Evolutionary conservation across 2,888 invertebrate genomes (phyloP).

Genomic region (Acronicta aceris): DNA sequence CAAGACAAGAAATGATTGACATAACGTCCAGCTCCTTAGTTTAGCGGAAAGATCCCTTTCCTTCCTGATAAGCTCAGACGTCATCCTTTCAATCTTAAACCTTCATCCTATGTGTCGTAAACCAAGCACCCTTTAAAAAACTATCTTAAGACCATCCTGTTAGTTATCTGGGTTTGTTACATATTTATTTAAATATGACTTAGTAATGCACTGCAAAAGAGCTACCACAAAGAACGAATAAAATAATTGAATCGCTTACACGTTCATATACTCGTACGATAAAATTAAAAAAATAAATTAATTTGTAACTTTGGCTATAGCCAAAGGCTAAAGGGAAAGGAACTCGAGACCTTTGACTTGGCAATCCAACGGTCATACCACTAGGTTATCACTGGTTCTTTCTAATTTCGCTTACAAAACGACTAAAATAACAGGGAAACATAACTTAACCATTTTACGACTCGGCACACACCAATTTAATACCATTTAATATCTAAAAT

Average conservation of each 20-base stretch:
- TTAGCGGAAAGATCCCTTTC: conserved; percentile 2
- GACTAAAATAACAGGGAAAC: too few relatives aligned
- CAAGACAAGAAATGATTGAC: conserved; percentile 12
- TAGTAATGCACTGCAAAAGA: too few relatives aligned
- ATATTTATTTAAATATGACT: background rate
- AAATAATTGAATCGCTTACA: too few relatives aligned
- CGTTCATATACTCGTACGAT: too few relatives aligned
- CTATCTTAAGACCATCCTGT: background rate
- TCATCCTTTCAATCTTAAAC: conserved; percentile 15
- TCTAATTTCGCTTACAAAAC: too few relatives aligned
- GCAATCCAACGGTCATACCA: too few relatives aligned
- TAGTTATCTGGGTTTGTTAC: background rate
- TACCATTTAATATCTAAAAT: conserved; percentile 33
- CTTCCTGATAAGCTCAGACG: conserved; percentile 3
- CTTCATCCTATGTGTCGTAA: conserved; percentile 8
- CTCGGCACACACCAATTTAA: conserved; percentile 8
- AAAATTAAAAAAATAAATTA: too few relatives aligned
- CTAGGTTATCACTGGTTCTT: too few relatives aligned
- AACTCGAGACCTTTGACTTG: too few relatives aligned
- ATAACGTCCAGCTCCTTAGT: background rate
- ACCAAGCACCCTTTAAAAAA: conserved; percentile 8
- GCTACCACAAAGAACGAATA: too few relatives aligned
- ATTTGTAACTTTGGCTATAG: too few relatives aligned
- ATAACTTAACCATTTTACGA: conserved; percentile 1
- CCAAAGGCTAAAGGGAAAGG: too few relatives aligned